Evolutionary conservation across 1,140 invertebrate genomes (phyloP).

Genomic region (Campoletis sonorensis): DNA sequence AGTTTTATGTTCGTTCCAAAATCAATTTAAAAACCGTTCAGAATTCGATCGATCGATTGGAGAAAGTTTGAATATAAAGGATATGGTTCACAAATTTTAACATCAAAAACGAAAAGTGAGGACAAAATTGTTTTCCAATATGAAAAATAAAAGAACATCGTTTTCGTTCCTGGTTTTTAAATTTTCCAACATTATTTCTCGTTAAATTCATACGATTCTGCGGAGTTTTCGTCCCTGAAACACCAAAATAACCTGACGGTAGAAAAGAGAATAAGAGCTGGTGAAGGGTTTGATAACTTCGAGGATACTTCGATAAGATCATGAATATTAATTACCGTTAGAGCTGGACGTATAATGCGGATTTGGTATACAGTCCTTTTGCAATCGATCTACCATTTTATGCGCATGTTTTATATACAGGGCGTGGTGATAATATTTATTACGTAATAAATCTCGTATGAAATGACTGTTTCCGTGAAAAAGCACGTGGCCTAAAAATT

Average conservation of each 20-base stretch:
- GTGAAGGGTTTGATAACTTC: slow-evolving; percentile 14
- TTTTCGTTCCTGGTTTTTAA: not conserved
- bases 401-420: not conserved
- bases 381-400: slow-evolving; percentile 16
- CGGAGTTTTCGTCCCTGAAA: slow-evolving; percentile 19
- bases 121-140: too few relatives aligned
- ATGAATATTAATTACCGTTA: slow-evolving; percentile 18
- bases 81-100: too few relatives aligned
- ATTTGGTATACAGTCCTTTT: slow-evolving; percentile 18
- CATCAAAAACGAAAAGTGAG: too few relatives aligned
- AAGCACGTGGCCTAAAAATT: not conserved
- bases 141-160: too few relatives aligned
- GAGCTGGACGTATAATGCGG: not conserved
- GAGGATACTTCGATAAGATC: slow-evolving; percentile 25
- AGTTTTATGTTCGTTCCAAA: not conserved
- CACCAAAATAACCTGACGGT: not conserved
- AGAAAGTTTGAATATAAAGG: too few relatives aligned
- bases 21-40: too few relatives aligned
- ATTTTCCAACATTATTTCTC: not conserved
- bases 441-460: not conserved
- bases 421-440: not conserved
- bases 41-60: too few relatives aligned
- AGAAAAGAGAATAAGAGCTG: not conserved
- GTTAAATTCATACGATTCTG: slow-evolving; percentile 8
- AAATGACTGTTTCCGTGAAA: not conserved